Percentiles rank a stretch among this genome's conserved stretches.
These are phyloP conservation scores for Pantherophis vulpinus DNA, from an alignment of 2,797 vertebrate species.

Conservation along the genomic window DNA sequence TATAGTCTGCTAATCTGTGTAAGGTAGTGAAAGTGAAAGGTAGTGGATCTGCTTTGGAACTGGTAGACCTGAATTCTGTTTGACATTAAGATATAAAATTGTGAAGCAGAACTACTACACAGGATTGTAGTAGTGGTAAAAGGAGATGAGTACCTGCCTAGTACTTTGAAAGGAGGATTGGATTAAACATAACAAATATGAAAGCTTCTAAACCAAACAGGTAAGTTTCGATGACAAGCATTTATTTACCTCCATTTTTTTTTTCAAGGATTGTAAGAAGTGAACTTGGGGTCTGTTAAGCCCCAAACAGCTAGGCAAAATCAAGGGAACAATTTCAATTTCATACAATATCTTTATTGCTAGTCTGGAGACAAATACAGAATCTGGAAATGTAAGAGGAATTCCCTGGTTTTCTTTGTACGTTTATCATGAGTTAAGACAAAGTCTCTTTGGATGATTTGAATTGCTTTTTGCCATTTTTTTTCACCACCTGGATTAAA, in stretches of 20 bases:
- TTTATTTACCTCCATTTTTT: neutral
- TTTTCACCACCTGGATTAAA: neutral
- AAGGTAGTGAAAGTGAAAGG: neutral
- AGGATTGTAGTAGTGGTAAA: neutral
- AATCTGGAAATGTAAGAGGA: neutral
- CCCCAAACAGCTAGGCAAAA: neutral
- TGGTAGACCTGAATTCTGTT: neutral
- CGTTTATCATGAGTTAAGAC: neutral
- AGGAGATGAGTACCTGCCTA: neutral
- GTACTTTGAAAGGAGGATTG: neutral
- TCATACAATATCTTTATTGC: neutral
- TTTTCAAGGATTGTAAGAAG: neutral
- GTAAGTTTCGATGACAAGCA: neutral
- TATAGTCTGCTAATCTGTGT: neutral
- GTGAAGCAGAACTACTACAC: neutral
- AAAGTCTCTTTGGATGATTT: neutral
- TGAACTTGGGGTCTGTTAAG: neutral
- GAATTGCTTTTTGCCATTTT: neutral
- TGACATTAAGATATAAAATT: neutral
- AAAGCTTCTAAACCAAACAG: neutral
- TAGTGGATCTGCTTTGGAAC: neutral
- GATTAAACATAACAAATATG: neutral
- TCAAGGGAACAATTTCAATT: neutral
- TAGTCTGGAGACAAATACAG: neutral
- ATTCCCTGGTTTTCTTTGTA: neutral